A percentile compares a stretch with the other conserved stretches of the same genome.
Conservation (phyloP, 1,140 invertebrate species). For the Cyphomyrmex costatus region DNA sequence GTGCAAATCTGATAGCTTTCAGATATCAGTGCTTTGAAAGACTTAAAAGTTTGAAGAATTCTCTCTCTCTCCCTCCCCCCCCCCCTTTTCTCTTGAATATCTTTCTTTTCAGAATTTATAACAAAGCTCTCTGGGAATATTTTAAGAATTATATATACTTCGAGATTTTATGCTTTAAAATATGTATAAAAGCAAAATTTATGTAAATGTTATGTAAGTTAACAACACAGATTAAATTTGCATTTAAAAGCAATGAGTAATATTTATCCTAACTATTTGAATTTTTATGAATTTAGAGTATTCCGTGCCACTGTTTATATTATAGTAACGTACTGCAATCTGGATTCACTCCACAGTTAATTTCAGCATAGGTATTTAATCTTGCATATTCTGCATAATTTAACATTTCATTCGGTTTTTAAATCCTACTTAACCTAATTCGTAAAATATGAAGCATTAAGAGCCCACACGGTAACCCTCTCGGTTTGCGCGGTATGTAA, state of each 20-base stretch:
- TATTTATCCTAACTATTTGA: slow-evolving; percentile 28
- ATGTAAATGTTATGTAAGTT: slow-evolving; percentile 35
- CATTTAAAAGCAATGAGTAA: slow-evolving; percentile 48
- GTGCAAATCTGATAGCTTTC: not conserved
- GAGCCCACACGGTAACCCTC: not conserved
- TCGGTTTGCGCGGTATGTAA: not conserved
- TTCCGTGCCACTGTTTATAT: slow-evolving; percentile 2
- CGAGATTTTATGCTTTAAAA: not conserved
- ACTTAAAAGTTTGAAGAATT: not conserved
- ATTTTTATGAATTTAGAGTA: slow-evolving; percentile 35
- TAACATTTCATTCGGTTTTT: slow-evolving; percentile 22
- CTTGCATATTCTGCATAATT: slow-evolving; percentile 12
- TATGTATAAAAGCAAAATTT: slow-evolving; percentile 26
- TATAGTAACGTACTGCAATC: slow-evolving; percentile 8
- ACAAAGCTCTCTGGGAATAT: slow-evolving; percentile 7
- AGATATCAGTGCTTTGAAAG: slow-evolving; percentile 8
- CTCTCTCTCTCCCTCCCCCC: not conserved
- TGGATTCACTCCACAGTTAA: slow-evolving; percentile 23
- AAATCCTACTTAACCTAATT: slow-evolving; percentile 42
- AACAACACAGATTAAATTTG: slow-evolving; percentile 30
- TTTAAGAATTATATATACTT: slow-evolving; percentile 4
- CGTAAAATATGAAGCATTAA: not conserved
- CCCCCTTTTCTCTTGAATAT: not conserved
- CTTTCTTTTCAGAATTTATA: slow-evolving; percentile 28
- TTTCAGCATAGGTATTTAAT: slow-evolving; percentile 11